A percentile compares a stretch with the other conserved stretches of the same genome.
These are phyloP conservation scores for Fratercula arctica DNA, from an alignment of 2,797 vertebrate species.

Conservation along the genomic window DNA sequence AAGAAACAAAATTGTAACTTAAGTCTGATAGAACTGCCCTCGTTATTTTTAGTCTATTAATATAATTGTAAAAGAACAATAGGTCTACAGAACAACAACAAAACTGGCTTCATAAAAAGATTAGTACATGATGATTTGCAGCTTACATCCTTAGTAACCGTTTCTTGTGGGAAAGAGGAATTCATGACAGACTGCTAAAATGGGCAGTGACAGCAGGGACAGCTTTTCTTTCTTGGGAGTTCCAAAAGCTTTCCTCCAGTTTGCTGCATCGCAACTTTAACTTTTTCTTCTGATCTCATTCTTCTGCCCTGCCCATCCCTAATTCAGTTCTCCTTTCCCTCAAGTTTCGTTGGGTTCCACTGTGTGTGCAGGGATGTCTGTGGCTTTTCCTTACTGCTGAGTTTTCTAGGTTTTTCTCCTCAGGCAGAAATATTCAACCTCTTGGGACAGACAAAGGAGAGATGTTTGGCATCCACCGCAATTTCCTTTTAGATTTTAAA, in stretches of 20 bases:
- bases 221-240: neutral
- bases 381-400: neutral
- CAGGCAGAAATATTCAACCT: neutral
- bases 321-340: neutral
- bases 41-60: constrained; percentile 34
- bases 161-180: constrained; percentile 17
- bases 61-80: constrained; percentile 14
- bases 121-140: neutral
- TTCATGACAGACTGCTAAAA: neutral
- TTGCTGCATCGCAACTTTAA: neutral
- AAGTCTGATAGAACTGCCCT: neutral
- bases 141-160: neutral
- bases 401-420: neutral
- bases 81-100: neutral
- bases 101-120: neutral
- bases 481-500: neutral
- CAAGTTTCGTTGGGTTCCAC: neutral
- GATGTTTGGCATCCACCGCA: neutral
- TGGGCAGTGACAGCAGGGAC: neutral
- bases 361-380: neutral
- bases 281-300: neutral
- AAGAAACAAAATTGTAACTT: constrained; percentile 2
- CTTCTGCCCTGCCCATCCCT: neutral
- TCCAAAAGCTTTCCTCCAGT: neutral
- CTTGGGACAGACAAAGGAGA: neutral